Conservation (phyloP, 2,888 invertebrate species). For the Augiades crinisus region DNA sequence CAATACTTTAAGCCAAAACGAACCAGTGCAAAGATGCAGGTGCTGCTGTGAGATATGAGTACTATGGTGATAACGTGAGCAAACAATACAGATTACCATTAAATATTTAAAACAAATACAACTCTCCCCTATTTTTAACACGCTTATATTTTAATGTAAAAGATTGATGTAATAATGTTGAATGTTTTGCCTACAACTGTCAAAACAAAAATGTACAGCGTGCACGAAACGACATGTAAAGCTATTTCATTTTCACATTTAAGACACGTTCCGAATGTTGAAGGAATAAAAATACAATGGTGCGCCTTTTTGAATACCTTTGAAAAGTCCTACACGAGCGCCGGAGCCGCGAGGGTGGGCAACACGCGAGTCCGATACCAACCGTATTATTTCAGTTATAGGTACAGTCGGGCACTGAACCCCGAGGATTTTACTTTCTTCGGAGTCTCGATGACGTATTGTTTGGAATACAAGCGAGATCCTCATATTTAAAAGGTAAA, state of each 20-base stretch:
- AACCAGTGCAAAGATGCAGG: too few relatives aligned
- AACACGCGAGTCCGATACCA: conserved; percentile 46
- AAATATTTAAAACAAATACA: too few relatives aligned
- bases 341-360: conserved; percentile 38
- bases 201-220: background rate
- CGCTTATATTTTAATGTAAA: too few relatives aligned
- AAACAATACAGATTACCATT: too few relatives aligned
- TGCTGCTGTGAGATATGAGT: too few relatives aligned
- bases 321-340: conserved; percentile 33
- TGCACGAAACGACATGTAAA: background rate
- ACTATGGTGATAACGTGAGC: too few relatives aligned
- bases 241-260: background rate
- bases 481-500: conserved; percentile 27
- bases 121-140: too few relatives aligned
- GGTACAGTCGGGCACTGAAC: conserved; percentile 58
- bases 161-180: too few relatives aligned
- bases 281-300: background rate
- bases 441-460: conserved; percentile 7
- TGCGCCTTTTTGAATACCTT: conserved; percentile 25
- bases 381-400: conserved; percentile 35
- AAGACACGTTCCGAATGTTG: background rate
- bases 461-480: conserved; percentile 7
- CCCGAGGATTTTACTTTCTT: conserved; percentile 47
- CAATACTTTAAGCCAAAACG: too few relatives aligned
- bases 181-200: too few relatives aligned